Conservation (phyloP, 2,113 vertebrate species). For the Machaerirhynchus nigripectus region DNA sequence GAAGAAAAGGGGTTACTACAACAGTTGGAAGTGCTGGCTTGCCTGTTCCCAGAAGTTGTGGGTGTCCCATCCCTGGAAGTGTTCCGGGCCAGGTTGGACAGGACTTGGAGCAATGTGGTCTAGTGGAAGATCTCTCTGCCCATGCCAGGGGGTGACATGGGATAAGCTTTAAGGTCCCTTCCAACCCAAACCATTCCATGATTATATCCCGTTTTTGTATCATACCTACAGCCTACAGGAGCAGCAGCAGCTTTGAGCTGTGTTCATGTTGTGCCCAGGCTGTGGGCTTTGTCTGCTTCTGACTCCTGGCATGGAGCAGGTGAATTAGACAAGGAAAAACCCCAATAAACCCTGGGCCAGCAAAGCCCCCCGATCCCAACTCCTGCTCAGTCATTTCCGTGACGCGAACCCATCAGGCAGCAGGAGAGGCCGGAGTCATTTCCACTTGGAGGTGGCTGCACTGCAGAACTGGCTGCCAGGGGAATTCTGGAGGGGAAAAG, state of each 20-base stretch:
- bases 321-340: neutral
- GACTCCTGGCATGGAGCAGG: neutral
- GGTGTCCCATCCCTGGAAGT: neutral
- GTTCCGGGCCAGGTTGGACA: neutral
- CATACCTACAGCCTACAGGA: neutral
- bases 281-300: neutral
- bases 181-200: neutral
- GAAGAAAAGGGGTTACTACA: accelerated
- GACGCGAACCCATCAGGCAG: neutral
- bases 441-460: accelerated
- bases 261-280: neutral
- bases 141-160: neutral
- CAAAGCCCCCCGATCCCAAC: neutral
- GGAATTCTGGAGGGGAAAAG: neutral
- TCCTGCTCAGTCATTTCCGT: neutral
- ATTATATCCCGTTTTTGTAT: accelerated
- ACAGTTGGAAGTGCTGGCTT: neutral
- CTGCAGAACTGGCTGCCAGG: neutral
- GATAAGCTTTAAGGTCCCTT: neutral
- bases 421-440: neutral
- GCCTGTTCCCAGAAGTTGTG: neutral
- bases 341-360: no score
- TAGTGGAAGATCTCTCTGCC: neutral
- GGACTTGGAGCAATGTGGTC: accelerated
- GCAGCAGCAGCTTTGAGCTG: neutral